Evolutionary conservation across 2,888 invertebrate species (phyloP).

Genomic region (Tineola bisselliella): DNA sequence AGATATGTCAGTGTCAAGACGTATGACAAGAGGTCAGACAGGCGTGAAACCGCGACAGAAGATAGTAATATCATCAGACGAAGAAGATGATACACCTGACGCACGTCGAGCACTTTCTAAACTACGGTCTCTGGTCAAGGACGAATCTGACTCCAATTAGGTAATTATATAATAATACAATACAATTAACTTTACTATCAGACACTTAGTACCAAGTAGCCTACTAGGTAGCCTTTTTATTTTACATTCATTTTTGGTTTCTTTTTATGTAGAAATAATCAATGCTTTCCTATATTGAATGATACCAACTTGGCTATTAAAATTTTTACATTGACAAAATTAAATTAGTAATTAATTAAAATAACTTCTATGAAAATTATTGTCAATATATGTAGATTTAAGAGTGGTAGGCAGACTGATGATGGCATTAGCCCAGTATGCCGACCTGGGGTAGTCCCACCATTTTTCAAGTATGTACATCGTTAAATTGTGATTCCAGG

Average conservation of each 20-base stretch:
- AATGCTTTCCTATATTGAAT: no score
- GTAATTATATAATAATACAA: background rate
- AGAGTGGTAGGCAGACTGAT: no score
- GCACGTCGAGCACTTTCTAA: constrained; percentile 56
- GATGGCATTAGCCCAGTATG: no score
- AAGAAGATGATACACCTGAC: constrained; percentile 63
- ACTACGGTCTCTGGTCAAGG: constrained; percentile 53
- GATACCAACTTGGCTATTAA: no score
- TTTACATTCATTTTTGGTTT: no score
- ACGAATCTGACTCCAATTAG: constrained; percentile 43
- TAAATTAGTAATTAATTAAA: background rate
- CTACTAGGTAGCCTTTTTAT: no score
- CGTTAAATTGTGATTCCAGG: background rate
- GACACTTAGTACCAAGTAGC: no score
- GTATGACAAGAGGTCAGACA: constrained; percentile 63
- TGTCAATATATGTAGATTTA: no score
- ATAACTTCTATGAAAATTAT: background rate
- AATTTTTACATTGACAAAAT: background rate
- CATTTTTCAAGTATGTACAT: no score
- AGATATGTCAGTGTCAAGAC: constrained; percentile 30
- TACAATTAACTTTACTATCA: background rate
- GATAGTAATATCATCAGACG: constrained; percentile 63
- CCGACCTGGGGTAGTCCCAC: no score
- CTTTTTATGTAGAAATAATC: no score
- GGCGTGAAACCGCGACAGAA: constrained; percentile 62